Conservation (phyloP, 2,113 vertebrate genomes). For the Dipodomys spectabilis region DNA sequence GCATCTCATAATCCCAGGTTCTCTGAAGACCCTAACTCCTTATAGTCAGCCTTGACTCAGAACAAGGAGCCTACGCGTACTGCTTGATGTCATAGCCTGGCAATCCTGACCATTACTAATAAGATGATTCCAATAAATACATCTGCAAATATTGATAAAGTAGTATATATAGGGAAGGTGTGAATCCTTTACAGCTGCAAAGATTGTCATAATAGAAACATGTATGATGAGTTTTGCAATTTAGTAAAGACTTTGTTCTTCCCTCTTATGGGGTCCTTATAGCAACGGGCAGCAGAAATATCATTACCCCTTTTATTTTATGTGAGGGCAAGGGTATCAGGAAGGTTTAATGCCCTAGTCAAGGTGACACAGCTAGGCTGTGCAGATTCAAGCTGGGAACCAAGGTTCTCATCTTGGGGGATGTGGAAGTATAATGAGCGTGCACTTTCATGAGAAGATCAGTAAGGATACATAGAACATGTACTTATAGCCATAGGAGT, state of each 20-base stretch:
- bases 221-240: background rate
- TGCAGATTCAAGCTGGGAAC: background rate
- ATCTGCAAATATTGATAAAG: background rate
- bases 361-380: background rate
- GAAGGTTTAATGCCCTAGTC: background rate
- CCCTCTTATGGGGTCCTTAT: background rate
- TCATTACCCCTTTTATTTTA: background rate
- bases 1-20: too few relatives aligned
- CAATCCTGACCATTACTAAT: background rate
- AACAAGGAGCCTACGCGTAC: too few relatives aligned
- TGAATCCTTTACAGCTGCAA: background rate
- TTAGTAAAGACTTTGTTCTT: background rate
- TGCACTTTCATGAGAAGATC: background rate
- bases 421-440: background rate
- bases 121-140: background rate
- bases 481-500: background rate
- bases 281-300: background rate
- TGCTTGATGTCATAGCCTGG: background rate
- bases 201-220: background rate
- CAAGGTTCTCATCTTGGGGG: background rate
- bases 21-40: background rate
- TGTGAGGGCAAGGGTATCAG: background rate
- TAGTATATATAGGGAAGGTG: background rate
- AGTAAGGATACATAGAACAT: background rate
- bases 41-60: background rate